Conservation (phyloP, 2,113 vertebrate genomes). For the Lates calcarifer region DNA sequence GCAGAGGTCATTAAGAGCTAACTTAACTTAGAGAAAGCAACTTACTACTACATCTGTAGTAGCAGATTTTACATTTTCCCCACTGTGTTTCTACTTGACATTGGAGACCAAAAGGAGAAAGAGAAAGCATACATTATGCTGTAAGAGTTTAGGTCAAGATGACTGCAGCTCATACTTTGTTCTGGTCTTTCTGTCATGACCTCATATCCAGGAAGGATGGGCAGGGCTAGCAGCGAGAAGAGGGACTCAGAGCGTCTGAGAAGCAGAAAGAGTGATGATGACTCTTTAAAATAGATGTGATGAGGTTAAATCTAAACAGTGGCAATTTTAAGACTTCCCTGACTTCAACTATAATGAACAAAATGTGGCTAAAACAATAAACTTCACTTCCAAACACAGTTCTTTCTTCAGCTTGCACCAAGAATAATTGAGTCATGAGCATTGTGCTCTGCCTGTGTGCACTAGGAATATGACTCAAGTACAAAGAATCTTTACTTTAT, state of each 20-base stretch:
- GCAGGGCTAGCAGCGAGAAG: constrained; percentile 67
- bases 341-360: background rate
- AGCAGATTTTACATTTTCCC: constrained; percentile 21
- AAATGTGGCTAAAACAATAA: constrained; percentile 45
- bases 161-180: constrained; percentile 71
- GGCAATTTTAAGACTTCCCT: constrained; percentile 17
- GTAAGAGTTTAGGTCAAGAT: constrained; percentile 28
- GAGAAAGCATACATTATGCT: background rate
- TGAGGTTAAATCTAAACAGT: constrained; percentile 2
- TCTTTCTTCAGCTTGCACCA: constrained; percentile 8
- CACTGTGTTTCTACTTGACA: background rate
- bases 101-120: background rate
- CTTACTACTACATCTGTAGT: no score
- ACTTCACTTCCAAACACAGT: constrained; percentile 30
- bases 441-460: background rate
- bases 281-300: constrained; percentile 58
- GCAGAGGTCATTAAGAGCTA: no score
- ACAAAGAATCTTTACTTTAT: constrained; percentile 35
- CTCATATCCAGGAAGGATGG: constrained; percentile 83
- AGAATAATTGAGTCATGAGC: constrained; percentile 37
- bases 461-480: constrained; percentile 28
- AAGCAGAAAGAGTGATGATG: constrained; percentile 49
- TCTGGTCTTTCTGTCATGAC: constrained; percentile 67
- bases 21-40: no score
- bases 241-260: constrained; percentile 22